Conservation (phyloP, 1,140 invertebrate species). For the Arctopsyche grandis region DNA sequence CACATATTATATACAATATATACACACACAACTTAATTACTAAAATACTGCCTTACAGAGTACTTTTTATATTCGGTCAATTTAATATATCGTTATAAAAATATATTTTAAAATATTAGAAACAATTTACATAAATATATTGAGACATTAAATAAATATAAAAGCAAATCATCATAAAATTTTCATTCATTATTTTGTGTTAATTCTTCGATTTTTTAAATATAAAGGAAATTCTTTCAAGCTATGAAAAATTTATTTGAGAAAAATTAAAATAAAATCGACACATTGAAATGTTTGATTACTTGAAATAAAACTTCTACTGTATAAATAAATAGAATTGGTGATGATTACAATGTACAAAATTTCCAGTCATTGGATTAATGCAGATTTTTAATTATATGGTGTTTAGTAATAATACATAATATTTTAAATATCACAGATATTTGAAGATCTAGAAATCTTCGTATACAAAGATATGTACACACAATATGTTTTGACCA, state of each 20-base stretch:
- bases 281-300: too few species aligned
- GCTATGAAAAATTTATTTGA: too few species aligned
- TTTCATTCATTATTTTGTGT: too few species aligned
- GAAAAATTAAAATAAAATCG: too few species aligned
- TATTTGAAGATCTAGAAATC: slow-evolving; percentile 39
- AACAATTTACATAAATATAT: slow-evolving; percentile 15
- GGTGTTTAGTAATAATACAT: slow-evolving; percentile 32
- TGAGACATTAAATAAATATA: neutral
- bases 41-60: slow-evolving; percentile 15
- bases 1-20: slow-evolving; percentile 37
- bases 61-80: slow-evolving; percentile 7
- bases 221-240: too few species aligned
- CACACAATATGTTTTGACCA: slow-evolving; percentile 37
- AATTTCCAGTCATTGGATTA: neutral
- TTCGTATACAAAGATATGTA: slow-evolving; percentile 50
- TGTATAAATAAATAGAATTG: too few species aligned
- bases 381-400: neutral
- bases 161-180: too few species aligned
- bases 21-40: slow-evolving; percentile 20
- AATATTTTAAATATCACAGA: slow-evolving; percentile 52
- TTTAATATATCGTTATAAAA: slow-evolving; percentile 38
- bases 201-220: too few species aligned
- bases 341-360: neutral
- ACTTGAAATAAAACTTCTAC: too few species aligned
- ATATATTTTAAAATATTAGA: slow-evolving; percentile 32